Evolutionary conservation across 2,888 invertebrate species (phyloP), one percentile per base, ranked within the genome.

Genomic region (Argyresthia albistria): DNA sequence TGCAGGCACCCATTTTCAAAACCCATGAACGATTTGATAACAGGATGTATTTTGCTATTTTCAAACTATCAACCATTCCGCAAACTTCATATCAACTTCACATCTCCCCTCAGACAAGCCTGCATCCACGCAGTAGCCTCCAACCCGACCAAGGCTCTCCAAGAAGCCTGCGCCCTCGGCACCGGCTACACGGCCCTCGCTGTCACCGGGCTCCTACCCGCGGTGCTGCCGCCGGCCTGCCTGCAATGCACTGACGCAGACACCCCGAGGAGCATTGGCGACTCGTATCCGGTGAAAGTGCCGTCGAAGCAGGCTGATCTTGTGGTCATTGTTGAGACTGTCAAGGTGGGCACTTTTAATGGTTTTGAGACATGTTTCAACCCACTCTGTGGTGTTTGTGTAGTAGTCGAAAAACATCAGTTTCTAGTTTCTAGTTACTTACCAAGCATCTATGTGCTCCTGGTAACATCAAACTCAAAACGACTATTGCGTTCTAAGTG

Each of bases 261-360:
- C 55, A 63, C 66, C 11, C 76, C 76, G 4, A 61, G 62, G 37
- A 60, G 80, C 4, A 60, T 93, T 0, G 92, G 91, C 0, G 92
- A 93, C 11, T 80, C 73, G 14, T 93, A 92, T 69, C 90, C 90
- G 51, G 82, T 92, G 0, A 92, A 92, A 62, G 68, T 90, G 35
- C 94, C 95, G 0, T 89, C 88, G 57, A 93, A 93, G 57, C 90
- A 94, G 57, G 96, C 95, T 1, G 97, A 97, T 67, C 88, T 97
- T 54, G 83, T 97, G 0, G 87, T 97, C 53, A 89, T 93, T 1
- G 90, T 97, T 9, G 96, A 97, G 63, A 74, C 76, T 10, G 80
- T 88, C 0, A 63, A 83, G 60, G 84, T 80, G 10, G 43, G 15
- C 7, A 25, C 16, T 46, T 46, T 25, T 35, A 46, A 25, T 25